phyloP scores from a whole-genome alignment of 2,888 invertebrate genomes.

The Acutogordius australiensis region DNA sequence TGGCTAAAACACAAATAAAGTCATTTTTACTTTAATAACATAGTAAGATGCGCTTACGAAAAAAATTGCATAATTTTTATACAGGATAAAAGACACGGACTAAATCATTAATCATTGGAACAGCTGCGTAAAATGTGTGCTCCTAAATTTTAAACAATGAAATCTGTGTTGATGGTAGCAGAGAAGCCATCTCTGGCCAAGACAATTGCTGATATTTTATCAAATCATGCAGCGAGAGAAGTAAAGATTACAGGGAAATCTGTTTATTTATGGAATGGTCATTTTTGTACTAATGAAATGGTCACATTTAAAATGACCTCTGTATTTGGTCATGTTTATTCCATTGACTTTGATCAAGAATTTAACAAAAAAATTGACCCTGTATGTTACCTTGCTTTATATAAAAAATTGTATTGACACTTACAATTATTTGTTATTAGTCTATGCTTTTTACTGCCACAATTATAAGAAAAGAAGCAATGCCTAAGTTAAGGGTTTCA shows the following conservation, averaged over 20 bases:
- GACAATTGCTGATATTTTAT: constrained; percentile 65
- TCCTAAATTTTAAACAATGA: too few relatives aligned
- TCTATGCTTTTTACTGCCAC: constrained; percentile 62
- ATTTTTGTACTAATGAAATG: constrained; percentile 31
- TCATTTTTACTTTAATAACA: too few relatives aligned
- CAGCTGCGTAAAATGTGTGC: too few relatives aligned
- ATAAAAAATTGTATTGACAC: too few relatives aligned
- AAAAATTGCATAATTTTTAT: too few relatives aligned
- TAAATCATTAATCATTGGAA: too few relatives aligned
- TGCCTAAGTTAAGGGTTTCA: constrained; percentile 64
- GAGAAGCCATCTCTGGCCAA: constrained; percentile 93
- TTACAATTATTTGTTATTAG: constrained; percentile 25
- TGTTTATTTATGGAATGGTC: constrained; percentile 69
- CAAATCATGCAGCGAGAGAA: constrained; percentile 30
- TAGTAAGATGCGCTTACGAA: too few relatives aligned
- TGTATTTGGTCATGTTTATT: constrained; percentile 93
- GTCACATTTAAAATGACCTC: constrained; percentile 46
- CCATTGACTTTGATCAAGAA: constrained; percentile 52
- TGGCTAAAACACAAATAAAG: too few relatives aligned
- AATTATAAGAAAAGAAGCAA: constrained; percentile 82
- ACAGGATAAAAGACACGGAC: too few relatives aligned
- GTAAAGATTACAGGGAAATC: constrained; percentile 24
- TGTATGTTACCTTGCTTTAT: too few relatives aligned
- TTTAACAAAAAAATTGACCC: constrained; percentile 87
- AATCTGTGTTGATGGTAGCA: constrained; percentile 57